Base-by-base conservation (phyloP, 2,797 vertebrate genomes). In the Darevskia mixta region DNA sequence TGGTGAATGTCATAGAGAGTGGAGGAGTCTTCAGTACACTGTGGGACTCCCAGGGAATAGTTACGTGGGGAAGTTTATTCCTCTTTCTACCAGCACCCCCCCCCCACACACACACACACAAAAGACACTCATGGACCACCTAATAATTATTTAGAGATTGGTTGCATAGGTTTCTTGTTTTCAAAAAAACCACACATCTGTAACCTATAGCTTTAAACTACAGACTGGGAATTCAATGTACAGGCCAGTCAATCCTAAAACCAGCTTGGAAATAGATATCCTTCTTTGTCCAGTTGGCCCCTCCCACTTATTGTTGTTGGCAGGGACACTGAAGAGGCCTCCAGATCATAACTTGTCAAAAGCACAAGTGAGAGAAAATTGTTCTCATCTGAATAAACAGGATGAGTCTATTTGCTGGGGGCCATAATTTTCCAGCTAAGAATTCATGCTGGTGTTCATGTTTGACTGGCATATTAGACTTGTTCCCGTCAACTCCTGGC, bases 341-440 rank as follows among this genome's bases (percentile, higher is more conserved):
- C 91, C 89, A 91, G 93, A 92, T 94, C 58, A 80, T 76, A 89
- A 71, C 87, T 93, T 94, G 95, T 94, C 89, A 67, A 94, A 95
- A 96, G 89, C 84, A 45, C 86, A 94, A 93, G 83, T 0, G 38
- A 91, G 91, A 93, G 94, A 96, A 96, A 96, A 96, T 95, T 92
- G 91, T 94, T 97, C 93, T 96, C 96, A 95, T 96, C 96, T 97
- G 96, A 96, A 94, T 85, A 96, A 96, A 96, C 89, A 95, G 2
- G 45, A 76, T 49, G 86, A 90, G 86, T 82, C 79, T 75, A 69
- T 86, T 45, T 94, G 94, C 91, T 91, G 95, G 93, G 94, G 91
- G 90, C 71, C 73, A 18, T 87, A 5, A 85, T 91, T 90, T 90
- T 91, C 92, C 92, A 85, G 85, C 85, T 83, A 80, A 91, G 88